Evolutionary conservation across 2,797 vertebrate genomes (phyloP).

Genomic region (Fistularia commersonii): DNA sequence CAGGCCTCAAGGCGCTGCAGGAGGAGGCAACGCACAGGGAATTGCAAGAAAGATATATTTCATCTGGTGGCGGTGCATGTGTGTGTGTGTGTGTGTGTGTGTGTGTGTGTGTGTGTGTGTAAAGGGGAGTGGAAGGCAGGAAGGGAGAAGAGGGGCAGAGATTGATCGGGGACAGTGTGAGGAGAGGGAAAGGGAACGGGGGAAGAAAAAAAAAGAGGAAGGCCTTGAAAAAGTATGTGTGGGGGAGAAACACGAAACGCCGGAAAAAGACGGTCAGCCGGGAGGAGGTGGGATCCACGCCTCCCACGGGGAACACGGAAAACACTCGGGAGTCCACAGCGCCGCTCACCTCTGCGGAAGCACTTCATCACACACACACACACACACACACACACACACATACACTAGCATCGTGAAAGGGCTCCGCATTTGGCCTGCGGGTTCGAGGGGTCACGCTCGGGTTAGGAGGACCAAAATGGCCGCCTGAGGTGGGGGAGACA

Average conservation of each 20-base stretch:
- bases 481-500: too few species aligned
- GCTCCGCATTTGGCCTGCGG: too few species aligned
- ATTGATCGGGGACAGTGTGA: slow-evolving; percentile 65
- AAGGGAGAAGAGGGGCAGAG: slow-evolving; percentile 36
- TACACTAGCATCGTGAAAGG: too few species aligned
- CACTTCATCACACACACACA: too few species aligned
- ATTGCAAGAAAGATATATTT: slow-evolving; percentile 22
- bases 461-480: too few species aligned
- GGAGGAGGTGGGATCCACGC: slow-evolving; percentile 68
- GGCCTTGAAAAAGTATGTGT: slow-evolving; percentile 53
- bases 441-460: too few species aligned
- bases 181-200: slow-evolving; percentile 51
- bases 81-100: slow-evolving; percentile 4
- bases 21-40: too few species aligned
- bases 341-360: slow-evolving; percentile 63
- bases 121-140: slow-evolving; percentile 6
- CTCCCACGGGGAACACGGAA: slow-evolving; percentile 65
- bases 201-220: slow-evolving; percentile 34
- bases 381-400: too few species aligned
- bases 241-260: slow-evolving; percentile 56
- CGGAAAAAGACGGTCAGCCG: slow-evolving; percentile 66
- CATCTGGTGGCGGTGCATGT: slow-evolving; percentile 37
- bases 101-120: slow-evolving; percentile 4
- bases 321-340: slow-evolving; percentile 43
- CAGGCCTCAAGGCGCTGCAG: too few species aligned